Conservation (phyloP, 2,797 vertebrate species). For the Fundulus diaphanus region DNA sequence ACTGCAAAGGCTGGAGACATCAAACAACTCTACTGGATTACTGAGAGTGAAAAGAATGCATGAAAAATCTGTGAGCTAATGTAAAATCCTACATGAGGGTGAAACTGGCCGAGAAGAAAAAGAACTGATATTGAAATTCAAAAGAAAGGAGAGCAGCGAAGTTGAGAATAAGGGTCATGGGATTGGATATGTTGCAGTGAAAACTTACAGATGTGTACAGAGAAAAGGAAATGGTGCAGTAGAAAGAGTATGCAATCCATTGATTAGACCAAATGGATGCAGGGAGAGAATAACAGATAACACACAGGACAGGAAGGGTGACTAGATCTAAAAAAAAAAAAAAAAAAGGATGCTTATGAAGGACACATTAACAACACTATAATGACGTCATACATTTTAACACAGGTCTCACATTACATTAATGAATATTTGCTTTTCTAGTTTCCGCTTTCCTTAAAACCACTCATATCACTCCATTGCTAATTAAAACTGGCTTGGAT, state of each 20-base stretch:
- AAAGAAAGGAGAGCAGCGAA: conserved; percentile 40
- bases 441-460: too few relatives aligned
- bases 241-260: conserved; percentile 25
- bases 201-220: conserved; percentile 41
- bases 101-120: conserved; percentile 18
- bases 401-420: too few relatives aligned
- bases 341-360: too few relatives aligned
- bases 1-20: conserved; percentile 65
- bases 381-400: too few relatives aligned
- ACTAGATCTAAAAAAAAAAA: too few relatives aligned
- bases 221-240: conserved; percentile 46
- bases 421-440: too few relatives aligned
- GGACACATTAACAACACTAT: too few relatives aligned
- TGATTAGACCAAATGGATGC: conserved; percentile 37
- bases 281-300: conserved; percentile 15
- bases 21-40: conserved; percentile 66
- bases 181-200: conserved; percentile 48
- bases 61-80: conserved; percentile 37
- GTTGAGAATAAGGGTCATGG: conserved; percentile 54
- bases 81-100: conserved; percentile 15
- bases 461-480: too few relatives aligned
- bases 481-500: too few relatives aligned
- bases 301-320: too few relatives aligned
- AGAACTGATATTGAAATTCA: conserved; percentile 53
- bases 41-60: conserved; percentile 51